Evolutionary conservation across 2,797 vertebrate genomes (phyloP).

Genomic region (Pempheris klunzingeri): DNA sequence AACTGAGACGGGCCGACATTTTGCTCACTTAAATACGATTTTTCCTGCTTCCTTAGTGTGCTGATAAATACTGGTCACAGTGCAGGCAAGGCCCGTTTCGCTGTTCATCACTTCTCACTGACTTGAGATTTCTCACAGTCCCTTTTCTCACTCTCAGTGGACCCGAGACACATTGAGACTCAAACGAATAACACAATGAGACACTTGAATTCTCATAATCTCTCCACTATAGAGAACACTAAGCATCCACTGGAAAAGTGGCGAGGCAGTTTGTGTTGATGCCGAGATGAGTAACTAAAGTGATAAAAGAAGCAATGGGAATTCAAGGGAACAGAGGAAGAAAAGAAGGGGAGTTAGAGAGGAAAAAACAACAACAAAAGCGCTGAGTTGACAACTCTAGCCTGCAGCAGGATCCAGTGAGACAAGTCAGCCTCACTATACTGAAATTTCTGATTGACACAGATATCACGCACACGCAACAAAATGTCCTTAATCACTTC

Average conservation of each 20-base stretch:
- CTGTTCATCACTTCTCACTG: constrained; percentile 26
- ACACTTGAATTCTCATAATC: constrained; percentile 9
- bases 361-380: constrained; percentile 11
- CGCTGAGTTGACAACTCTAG: constrained; percentile 4
- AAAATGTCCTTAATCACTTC: constrained; percentile 21
- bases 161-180: constrained; percentile 22
- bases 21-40: constrained; percentile 16
- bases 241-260: neutral
- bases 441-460: constrained; percentile 7
- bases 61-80: constrained; percentile 24
- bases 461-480: constrained; percentile 16
- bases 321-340: constrained; percentile 28
- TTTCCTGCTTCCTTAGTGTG: neutral
- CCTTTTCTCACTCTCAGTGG: constrained; percentile 32
- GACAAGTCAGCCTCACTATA: neutral
- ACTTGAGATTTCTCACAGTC: constrained; percentile 34
- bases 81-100: constrained; percentile 10
- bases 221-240: neutral
- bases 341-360: neutral
- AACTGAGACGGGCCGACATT: constrained; percentile 17
- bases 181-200: constrained; percentile 26
- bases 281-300: constrained; percentile 12
- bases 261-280: constrained; percentile 21
- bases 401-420: constrained; percentile 6
- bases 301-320: constrained; percentile 10